A percentile compares a stretch with the other conserved stretches of the same genome.
Evolutionary conservation across 2,113 vertebrate genomes (phyloP).

Genomic region (Aphelocoma coerulescens): DNA sequence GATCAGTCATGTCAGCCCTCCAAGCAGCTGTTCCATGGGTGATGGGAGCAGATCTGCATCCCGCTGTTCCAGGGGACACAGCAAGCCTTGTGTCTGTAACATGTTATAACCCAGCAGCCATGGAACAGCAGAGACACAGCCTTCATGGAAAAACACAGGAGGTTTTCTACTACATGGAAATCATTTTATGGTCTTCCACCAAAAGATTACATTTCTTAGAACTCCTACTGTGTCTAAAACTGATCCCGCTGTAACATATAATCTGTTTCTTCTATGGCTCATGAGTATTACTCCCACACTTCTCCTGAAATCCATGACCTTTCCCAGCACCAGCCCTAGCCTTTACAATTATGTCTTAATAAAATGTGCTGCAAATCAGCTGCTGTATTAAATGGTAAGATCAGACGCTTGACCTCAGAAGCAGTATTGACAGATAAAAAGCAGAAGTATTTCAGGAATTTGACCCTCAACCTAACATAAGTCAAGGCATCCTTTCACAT

Average conservation of each 20-base stretch:
- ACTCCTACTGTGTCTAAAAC: background rate
- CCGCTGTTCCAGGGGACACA: background rate
- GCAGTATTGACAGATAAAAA: background rate
- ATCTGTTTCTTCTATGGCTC: background rate
- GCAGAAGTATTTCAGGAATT: background rate
- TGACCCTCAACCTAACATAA: background rate
- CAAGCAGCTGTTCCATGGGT: background rate
- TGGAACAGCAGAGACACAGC: background rate
- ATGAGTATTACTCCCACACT: background rate
- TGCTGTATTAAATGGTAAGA: background rate
- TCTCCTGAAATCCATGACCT: background rate
- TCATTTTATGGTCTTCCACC: background rate
- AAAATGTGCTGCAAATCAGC: background rate
- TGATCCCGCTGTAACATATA: background rate
- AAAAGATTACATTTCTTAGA: background rate
- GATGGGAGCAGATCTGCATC: background rate
- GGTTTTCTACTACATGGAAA: background rate
- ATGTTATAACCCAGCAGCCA: background rate
- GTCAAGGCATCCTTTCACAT: background rate
- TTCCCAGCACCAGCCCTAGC: background rate
- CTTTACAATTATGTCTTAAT: background rate
- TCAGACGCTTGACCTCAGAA: background rate
- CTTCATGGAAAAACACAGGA: background rate
- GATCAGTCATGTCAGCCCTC: background rate
- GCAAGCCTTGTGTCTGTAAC: background rate